These are phyloP conservation scores for Arvicanthis niloticus DNA, from an alignment of 2,113 vertebrate genomes.

Conservation along the genomic window DNA sequence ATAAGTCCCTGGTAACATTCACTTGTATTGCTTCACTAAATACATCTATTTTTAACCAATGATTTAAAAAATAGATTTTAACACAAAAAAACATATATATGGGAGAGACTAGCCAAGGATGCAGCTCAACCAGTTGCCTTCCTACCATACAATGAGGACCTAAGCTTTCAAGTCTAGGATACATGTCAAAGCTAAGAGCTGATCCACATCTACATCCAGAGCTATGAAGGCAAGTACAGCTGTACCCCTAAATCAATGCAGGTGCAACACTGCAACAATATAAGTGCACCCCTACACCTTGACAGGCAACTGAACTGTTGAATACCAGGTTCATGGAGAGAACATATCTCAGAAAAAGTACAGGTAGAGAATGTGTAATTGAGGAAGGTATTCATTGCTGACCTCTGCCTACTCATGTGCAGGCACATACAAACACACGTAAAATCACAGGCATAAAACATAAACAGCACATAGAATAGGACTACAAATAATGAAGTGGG, in stretches of 20 bases:
- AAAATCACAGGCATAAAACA: neutral
- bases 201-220: neutral
- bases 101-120: neutral
- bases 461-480: neutral
- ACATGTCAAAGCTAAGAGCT: neutral
- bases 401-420: neutral
- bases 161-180: neutral
- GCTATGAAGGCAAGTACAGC: neutral
- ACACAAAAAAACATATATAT: neutral
- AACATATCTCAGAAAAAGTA: neutral
- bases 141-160: neutral
- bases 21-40: slow-evolving; percentile 31
- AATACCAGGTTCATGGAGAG: no score
- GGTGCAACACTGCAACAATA: neutral
- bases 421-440: neutral
- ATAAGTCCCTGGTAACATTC: neutral
- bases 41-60: neutral
- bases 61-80: slow-evolving; percentile 20
- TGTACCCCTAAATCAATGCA: neutral
- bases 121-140: neutral
- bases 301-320: neutral
- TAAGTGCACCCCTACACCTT: neutral
- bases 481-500: neutral
- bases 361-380: neutral
- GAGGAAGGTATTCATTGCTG: neutral